These are phyloP conservation scores for Periophthalmus modestus DNA, from an alignment of 2,113 vertebrate genomes.

Conservation along the genomic window DNA sequence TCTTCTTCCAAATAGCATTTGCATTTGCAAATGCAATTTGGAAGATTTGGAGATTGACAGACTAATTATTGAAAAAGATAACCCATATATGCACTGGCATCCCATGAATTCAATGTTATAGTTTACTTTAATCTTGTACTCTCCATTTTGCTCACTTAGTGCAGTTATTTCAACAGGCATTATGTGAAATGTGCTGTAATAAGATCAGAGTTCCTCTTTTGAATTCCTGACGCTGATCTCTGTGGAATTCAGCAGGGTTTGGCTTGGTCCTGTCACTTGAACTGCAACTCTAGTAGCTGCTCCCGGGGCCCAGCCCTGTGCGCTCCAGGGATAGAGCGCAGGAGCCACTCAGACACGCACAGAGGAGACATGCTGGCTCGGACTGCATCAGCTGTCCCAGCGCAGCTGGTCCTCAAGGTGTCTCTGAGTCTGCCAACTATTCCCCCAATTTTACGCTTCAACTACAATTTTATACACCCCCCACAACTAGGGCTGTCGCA, in stretches of 20 bases:
- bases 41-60: too few relatives aligned
- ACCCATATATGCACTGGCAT: neutral
- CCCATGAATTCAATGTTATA: neutral
- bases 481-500: neutral
- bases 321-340: constrained; percentile 25
- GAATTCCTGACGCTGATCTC: constrained; percentile 58
- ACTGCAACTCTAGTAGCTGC: constrained; percentile 21
- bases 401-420: constrained; percentile 65
- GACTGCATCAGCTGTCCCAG: constrained; percentile 68
- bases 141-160: neutral
- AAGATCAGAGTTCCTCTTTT: constrained; percentile 36
- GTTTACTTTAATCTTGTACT: neutral
- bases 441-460: constrained; percentile 2
- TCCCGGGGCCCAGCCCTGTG: constrained; percentile 30
- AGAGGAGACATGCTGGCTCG: constrained; percentile 74
- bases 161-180: neutral
- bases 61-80: neutral
- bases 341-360: constrained; percentile 54
- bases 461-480: neutral
- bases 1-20: too few relatives aligned
- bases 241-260: constrained; percentile 43
- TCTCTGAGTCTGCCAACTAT: constrained; percentile 19
- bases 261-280: constrained; percentile 21
- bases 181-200: constrained; percentile 22
- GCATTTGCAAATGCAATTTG: too few relatives aligned